phyloP scores from a whole-genome alignment of 1,140 invertebrate species.

The Temnothorax nylanderi region DNA sequence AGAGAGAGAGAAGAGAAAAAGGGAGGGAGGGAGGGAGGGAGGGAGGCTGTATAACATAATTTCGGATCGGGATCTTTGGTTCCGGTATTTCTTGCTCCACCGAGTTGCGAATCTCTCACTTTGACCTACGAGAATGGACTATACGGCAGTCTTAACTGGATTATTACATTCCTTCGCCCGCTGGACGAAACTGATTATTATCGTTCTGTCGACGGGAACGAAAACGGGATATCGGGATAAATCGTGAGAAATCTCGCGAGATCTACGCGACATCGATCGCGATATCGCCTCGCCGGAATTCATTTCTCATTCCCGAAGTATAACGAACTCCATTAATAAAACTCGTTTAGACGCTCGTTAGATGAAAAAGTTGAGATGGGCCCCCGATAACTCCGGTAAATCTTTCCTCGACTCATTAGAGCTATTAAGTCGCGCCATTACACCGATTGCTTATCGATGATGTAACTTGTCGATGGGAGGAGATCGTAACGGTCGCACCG shows the following conservation, averaged over 20 bases:
- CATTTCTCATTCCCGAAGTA: not conserved
- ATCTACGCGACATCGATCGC: slow-evolving; percentile 20
- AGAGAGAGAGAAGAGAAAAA: not conserved
- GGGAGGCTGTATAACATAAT: slow-evolving; percentile 55
- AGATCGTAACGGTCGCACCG: not conserved
- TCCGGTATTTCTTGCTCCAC: slow-evolving; percentile 64
- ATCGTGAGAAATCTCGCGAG: not conserved
- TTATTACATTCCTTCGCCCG: slow-evolving; percentile 67
- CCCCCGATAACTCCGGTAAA: slow-evolving; percentile 2
- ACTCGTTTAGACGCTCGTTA: not conserved
- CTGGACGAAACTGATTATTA: slow-evolving; percentile 53
- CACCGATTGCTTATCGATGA: slow-evolving; percentile 20
- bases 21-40: not conserved
- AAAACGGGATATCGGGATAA: not conserved
- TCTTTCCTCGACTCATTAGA: slow-evolving; percentile 26
- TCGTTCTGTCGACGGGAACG: slow-evolving; percentile 22
- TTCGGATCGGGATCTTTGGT: slow-evolving; percentile 61
- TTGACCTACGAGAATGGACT: slow-evolving; percentile 57
- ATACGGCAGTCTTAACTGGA: slow-evolving; percentile 39
- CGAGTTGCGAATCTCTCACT: slow-evolving; percentile 55
- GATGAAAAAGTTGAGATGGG: not conserved
- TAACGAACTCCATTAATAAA: slow-evolving; percentile 27
- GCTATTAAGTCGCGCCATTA: slow-evolving; percentile 24
- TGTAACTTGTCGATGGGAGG: not conserved
- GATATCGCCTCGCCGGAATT: not conserved